Evolutionary conservation across 1,140 invertebrate species (phyloP).

Genomic region (Bursaphelenchus mucronatus): DNA sequence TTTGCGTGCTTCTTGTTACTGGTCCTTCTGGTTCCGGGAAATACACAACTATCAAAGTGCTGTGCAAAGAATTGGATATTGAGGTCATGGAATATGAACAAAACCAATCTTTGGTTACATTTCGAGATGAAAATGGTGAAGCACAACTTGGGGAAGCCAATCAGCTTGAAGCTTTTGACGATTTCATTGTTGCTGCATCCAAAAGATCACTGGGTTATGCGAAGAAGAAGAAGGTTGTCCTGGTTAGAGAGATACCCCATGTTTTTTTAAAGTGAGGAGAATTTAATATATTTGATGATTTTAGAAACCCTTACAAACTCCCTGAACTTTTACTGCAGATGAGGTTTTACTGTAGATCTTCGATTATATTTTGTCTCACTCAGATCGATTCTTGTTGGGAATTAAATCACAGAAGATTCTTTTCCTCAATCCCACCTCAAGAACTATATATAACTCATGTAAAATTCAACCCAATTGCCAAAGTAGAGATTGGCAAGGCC

Average conservation of each 20-base stretch:
- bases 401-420: conserved; percentile 30
- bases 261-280: conserved; percentile 15
- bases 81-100: conserved; percentile 36
- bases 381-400: conserved; percentile 37
- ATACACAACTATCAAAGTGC: conserved; percentile 24
- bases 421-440: conserved; percentile 15
- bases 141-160: not conserved
- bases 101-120: conserved; percentile 14
- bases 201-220: not conserved
- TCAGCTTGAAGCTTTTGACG: not conserved
- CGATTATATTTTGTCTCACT: conserved; percentile 35
- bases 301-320: conserved; percentile 21
- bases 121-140: not conserved
- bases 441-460: conserved; percentile 20
- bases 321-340: not conserved
- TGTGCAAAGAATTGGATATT: conserved; percentile 38
- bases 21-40: conserved; percentile 31
- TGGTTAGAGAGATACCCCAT: not conserved
- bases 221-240: too few species aligned
- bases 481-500: conserved; percentile 16
- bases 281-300: conserved; percentile 23
- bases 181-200: not conserved
- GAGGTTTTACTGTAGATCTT: conserved; percentile 26
- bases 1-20: conserved; percentile 19
- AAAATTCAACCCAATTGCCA: conserved; percentile 25